A percentile compares a stretch with the other conserved stretches of the same genome.
Conservation (phyloP, 2,113 vertebrate species). For the Lucifuga dentata region DNA sequence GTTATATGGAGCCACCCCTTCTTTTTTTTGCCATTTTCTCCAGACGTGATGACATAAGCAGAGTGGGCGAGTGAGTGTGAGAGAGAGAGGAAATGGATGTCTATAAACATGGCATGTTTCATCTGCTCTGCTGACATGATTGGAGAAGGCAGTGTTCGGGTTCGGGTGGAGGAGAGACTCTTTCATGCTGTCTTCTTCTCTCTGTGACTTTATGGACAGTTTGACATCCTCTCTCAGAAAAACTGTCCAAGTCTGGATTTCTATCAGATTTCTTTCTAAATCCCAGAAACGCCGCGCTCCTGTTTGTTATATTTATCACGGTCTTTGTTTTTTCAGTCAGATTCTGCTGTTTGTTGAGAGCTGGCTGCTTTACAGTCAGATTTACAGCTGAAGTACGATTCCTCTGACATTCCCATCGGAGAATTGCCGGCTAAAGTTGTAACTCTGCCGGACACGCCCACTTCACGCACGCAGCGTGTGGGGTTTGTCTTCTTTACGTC, state of each 20-base stretch:
- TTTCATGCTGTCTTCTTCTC: constrained; percentile 26
- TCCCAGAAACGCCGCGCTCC: too few relatives aligned
- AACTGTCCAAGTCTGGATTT: constrained; percentile 27
- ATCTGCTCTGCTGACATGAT: constrained; percentile 53
- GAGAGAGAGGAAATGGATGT: constrained; percentile 40
- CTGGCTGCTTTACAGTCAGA: too few relatives aligned
- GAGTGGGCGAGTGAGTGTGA: constrained; percentile 32
- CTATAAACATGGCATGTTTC: constrained; percentile 54
- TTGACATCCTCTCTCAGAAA: constrained; percentile 29
- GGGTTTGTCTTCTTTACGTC: too few relatives aligned
- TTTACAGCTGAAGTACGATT: too few relatives aligned
- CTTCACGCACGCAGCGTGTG: too few relatives aligned
- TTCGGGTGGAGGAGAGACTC: constrained; percentile 35
- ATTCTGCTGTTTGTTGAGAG: too few relatives aligned
- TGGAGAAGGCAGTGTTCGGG: constrained; percentile 42
- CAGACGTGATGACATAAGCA: constrained; percentile 58
- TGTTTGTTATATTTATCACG: too few relatives aligned
- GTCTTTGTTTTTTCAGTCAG: too few relatives aligned
- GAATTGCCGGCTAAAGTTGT: too few relatives aligned
- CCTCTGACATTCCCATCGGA: too few relatives aligned
- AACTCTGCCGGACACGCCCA: too few relatives aligned
- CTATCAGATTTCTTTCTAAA: neutral
- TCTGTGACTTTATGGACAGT: constrained; percentile 12
- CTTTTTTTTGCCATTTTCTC: constrained; percentile 28
- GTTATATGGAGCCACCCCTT: constrained; percentile 1